Conservation (phyloP, 2,888 invertebrate species). For the Palloptera scutellata region DNA sequence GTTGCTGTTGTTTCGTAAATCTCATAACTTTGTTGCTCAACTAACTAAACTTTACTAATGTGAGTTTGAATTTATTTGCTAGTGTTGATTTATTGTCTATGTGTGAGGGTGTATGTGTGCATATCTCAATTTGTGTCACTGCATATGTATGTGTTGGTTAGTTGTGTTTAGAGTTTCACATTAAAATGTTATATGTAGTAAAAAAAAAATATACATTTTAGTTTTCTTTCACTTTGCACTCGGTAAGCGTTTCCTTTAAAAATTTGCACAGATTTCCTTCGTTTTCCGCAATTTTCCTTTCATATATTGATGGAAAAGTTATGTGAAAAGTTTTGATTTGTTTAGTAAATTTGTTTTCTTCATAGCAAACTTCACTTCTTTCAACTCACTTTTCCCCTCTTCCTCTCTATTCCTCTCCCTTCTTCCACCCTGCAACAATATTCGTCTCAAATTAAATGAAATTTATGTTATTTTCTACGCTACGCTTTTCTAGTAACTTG, state of each 20-base stretch:
- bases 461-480: conserved; percentile 15
- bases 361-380: not conserved
- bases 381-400: not conserved
- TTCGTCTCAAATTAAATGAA: conserved; percentile 18
- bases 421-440: not conserved
- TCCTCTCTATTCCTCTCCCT: not conserved
- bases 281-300: not conserved
- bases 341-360: conserved; percentile 44
- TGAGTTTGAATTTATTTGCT: conserved; percentile 30
- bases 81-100: conserved; percentile 14
- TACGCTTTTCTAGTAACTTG: conserved; percentile 2
- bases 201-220: not conserved
- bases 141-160: not conserved
- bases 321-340: conserved; percentile 57
- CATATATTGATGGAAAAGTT: conserved; percentile 51
- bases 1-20: conserved; percentile 15
- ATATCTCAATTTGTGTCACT: conserved; percentile 1
- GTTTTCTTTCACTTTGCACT: conserved; percentile 33
- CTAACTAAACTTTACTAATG: conserved; percentile 27
- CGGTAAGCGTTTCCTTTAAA: conserved; percentile 33
- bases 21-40: conserved; percentile 28
- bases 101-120: conserved; percentile 8
- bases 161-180: not conserved
- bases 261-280: conserved; percentile 37
- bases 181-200: not conserved